These are phyloP conservation scores for Balanococcus diminutus DNA, from an alignment of 2,888 invertebrate genomes.

Conservation along the genomic window DNA sequence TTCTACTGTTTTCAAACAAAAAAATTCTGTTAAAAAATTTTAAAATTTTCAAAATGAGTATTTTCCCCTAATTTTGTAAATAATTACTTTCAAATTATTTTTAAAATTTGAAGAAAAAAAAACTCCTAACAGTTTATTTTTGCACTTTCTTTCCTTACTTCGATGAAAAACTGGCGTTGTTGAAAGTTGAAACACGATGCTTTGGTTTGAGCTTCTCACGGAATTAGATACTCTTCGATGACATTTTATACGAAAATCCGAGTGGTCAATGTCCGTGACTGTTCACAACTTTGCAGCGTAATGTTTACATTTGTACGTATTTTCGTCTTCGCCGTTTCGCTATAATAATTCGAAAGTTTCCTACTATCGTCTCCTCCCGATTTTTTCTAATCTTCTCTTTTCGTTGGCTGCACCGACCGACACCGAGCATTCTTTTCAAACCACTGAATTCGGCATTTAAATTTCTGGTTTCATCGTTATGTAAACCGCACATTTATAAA, in stretches of 20 bases:
- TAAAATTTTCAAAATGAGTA: too few relatives aligned
- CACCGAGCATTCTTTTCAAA: neutral
- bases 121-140: too few relatives aligned
- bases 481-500: conserved; percentile 8
- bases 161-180: too few relatives aligned
- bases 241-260: neutral
- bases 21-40: too few relatives aligned
- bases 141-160: too few relatives aligned
- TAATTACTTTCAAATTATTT: too few relatives aligned
- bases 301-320: neutral
- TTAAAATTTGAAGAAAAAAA: too few relatives aligned
- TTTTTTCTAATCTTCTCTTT: neutral
- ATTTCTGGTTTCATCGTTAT: conserved; percentile 25
- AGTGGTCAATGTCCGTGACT: conserved; percentile 15
- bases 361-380: neutral
- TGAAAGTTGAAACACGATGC: too few relatives aligned
- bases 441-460: conserved; percentile 22
- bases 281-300: neutral
- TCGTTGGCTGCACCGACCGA: neutral
- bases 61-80: too few relatives aligned
- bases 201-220: too few relatives aligned
- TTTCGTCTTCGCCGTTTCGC: neutral
- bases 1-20: too few relatives aligned
- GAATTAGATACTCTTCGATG: neutral
- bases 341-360: conserved; percentile 22